Conservation (phyloP, 1,140 invertebrate genomes). For the Psilanteris sp. region DNA sequence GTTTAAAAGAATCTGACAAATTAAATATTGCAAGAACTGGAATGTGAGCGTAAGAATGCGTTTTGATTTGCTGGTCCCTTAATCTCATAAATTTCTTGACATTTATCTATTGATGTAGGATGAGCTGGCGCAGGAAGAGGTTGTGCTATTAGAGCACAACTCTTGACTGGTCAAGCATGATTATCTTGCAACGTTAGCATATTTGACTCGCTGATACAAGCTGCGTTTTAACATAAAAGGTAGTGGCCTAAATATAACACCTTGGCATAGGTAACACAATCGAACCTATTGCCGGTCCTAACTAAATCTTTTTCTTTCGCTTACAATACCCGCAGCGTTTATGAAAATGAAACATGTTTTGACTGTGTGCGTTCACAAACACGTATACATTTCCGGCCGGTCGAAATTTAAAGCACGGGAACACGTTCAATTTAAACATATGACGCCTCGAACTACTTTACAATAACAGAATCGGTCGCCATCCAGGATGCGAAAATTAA, state of each 20-base stretch:
- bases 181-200: slow-evolving; percentile 24
- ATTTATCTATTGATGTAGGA: slow-evolving; percentile 26
- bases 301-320: slow-evolving; percentile 14
- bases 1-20: too few relatives aligned
- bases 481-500: too few relatives aligned
- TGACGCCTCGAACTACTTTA: too few relatives aligned
- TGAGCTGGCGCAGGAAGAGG: slow-evolving; percentile 32
- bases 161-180: slow-evolving; percentile 42
- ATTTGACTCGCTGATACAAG: slow-evolving; percentile 37
- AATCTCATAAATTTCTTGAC: slow-evolving; percentile 13
- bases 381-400: not conserved
- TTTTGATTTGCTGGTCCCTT: not conserved
- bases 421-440: slow-evolving; percentile 13
- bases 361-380: not conserved
- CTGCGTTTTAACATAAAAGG: slow-evolving; percentile 41
- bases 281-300: slow-evolving; percentile 25
- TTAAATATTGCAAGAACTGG: not conserved
- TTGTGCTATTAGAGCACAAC: slow-evolving; percentile 29
- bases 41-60: not conserved
- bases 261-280: slow-evolving; percentile 18
- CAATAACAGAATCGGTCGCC: too few relatives aligned
- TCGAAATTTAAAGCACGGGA: slow-evolving; percentile 8
- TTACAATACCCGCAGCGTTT: slow-evolving; percentile 20
- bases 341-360: slow-evolving; percentile 20
- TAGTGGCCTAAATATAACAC: slow-evolving; percentile 36